Evolutionary conservation across 1,140 invertebrate genomes (phyloP).

Genomic region (Acromyrmex charruanus): DNA sequence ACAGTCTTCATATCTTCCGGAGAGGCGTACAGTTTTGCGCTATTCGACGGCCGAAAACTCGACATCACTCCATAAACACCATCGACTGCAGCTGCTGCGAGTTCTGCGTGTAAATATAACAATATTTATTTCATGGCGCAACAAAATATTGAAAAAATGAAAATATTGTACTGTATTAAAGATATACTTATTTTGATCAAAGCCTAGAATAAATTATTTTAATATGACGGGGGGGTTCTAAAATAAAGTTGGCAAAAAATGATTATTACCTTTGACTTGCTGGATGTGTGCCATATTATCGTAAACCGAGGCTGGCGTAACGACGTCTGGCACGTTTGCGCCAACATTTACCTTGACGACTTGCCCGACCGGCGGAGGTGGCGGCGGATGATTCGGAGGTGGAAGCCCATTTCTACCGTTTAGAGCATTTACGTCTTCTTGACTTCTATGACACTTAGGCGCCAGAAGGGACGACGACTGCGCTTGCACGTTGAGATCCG

Average conservation of each 20-base stretch:
- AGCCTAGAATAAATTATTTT: not conserved
- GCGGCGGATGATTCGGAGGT: slow-evolving; percentile 90
- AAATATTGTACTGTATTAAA: not conserved
- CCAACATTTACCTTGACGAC: slow-evolving; percentile 91
- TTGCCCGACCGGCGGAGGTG: slow-evolving; percentile 91
- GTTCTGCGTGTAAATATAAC: slow-evolving; percentile 73
- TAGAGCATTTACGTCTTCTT: slow-evolving; percentile 91
- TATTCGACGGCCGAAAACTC: slow-evolving; percentile 94
- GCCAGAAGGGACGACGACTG: slow-evolving; percentile 82
- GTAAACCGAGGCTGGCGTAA: slow-evolving; percentile 84
- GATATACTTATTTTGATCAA: not conserved
- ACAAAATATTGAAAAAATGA: not conserved
- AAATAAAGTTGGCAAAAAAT: not conserved
- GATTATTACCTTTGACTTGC: slow-evolving; percentile 83
- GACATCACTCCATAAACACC: slow-evolving; percentile 89
- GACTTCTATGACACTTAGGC: slow-evolving; percentile 90
- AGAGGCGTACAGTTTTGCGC: slow-evolving; percentile 95
- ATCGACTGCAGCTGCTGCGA: slow-evolving; percentile 83
- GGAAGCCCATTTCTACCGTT: slow-evolving; percentile 87
- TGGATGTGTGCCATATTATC: slow-evolving; percentile 86
- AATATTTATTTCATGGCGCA: not conserved
- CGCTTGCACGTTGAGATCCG: slow-evolving; percentile 90
- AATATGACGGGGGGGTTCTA: no score
- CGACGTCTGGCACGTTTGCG: slow-evolving; percentile 83
- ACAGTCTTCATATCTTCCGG: slow-evolving; percentile 94